Conservation (phyloP, 2,888 invertebrate species). For the Gari tellinella region DNA sequence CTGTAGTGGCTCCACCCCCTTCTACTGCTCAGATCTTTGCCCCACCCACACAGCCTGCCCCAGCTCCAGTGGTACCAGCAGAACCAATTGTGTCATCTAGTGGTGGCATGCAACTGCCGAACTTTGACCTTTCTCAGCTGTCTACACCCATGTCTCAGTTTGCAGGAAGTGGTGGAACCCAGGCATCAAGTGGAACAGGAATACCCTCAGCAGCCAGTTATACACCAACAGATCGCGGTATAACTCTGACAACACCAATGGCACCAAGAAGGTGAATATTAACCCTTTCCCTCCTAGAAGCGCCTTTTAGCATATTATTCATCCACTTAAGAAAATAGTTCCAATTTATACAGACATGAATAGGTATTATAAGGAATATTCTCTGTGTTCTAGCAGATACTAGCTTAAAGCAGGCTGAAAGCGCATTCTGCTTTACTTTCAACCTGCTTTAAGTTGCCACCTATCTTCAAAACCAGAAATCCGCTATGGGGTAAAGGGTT, state of each 20-base stretch:
- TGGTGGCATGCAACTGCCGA: no score
- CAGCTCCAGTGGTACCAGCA: slow-evolving; percentile 15
- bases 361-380: no score
- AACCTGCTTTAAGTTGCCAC: no score
- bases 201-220: slow-evolving; percentile 19
- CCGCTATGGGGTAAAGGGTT: no score
- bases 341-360: no score
- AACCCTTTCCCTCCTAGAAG: no score
- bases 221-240: slow-evolving; percentile 57
- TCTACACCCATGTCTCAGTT: slow-evolving; percentile 9
- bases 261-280: slow-evolving; percentile 26
- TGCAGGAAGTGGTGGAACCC: slow-evolving; percentile 2
- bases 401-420: no score
- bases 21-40: slow-evolving; percentile 39
- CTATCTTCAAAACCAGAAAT: no score
- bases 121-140: slow-evolving; percentile 20
- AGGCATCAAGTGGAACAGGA: slow-evolving; percentile 4
- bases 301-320: no score
- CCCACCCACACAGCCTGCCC: slow-evolving; percentile 32
- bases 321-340: no score
- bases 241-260: slow-evolving; percentile 44
- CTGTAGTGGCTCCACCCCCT: slow-evolving; percentile 9
- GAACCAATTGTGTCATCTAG: slow-evolving; percentile 2
- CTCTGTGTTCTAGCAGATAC: no score
- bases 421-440: no score